phyloP scores from a whole-genome alignment of 2,113 vertebrate species.

The Rhea pennata region DNA sequence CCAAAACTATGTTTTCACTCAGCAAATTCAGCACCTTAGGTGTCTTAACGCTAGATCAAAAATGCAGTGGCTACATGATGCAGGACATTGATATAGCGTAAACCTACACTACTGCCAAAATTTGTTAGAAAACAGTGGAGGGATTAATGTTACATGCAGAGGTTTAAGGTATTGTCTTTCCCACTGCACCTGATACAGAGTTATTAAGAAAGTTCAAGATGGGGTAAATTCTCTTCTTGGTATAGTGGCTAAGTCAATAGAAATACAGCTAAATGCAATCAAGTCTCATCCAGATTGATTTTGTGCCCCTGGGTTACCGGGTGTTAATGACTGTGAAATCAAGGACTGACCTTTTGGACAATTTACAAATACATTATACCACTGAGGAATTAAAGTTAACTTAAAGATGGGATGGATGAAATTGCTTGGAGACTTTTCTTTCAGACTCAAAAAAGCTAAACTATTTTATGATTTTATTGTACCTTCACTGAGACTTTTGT shows the following conservation, averaged over 20 bases:
- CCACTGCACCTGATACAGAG: neutral
- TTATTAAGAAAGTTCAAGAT: neutral
- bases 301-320: neutral
- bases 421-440: neutral
- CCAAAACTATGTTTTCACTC: neutral
- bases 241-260: neutral
- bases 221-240: neutral
- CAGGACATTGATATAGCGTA: neutral
- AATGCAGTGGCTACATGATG: neutral
- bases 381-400: neutral
- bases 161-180: fast-evolving
- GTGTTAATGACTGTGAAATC: neutral
- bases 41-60: neutral
- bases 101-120: neutral
- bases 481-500: neutral
- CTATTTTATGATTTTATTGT: neutral
- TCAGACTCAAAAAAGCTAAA: neutral
- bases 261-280: fast-evolving
- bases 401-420: neutral
- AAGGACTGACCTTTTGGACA: neutral
- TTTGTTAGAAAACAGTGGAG: neutral
- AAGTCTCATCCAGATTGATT: neutral
- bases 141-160: neutral
- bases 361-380: neutral
- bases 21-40: neutral